phyloP scores from a whole-genome alignment of 2,113 vertebrate species.

The Pelusios castaneus region DNA sequence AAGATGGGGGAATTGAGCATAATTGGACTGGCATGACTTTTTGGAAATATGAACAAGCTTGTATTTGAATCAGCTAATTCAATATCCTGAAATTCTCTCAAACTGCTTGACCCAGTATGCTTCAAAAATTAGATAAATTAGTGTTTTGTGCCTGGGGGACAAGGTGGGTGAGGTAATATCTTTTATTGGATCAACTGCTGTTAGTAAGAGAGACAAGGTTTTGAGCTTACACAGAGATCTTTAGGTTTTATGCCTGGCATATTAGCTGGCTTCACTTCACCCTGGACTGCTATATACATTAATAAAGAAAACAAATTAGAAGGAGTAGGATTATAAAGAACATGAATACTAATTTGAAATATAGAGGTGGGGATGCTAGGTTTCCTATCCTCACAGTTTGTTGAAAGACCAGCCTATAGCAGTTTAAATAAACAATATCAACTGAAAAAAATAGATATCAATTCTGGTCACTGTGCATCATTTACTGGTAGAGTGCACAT shows the following conservation, averaged over 20 bases:
- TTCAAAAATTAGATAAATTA: constrained; percentile 18
- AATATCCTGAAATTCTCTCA: background rate
- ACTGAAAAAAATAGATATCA: background rate
- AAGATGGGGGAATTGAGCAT: background rate
- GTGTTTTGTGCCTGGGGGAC: background rate
- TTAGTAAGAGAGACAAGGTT: background rate
- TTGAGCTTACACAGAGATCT: background rate
- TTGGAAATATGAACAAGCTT: background rate
- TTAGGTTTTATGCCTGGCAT: background rate
- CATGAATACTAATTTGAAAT: background rate
- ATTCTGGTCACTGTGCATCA: background rate
- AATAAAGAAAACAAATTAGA: background rate
- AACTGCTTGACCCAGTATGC: background rate
- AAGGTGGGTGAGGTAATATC: background rate
- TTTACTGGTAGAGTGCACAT: background rate
- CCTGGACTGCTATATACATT: background rate
- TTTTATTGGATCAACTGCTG: background rate
- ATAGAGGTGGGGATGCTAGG: background rate
- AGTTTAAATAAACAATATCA: constrained; percentile 25
- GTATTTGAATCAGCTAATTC: background rate
- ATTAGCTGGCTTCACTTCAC: background rate
- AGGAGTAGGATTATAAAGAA: background rate
- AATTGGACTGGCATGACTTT: background rate
- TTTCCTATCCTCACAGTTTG: background rate
- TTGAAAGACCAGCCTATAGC: background rate